phyloP scores from a whole-genome alignment of 1,140 invertebrate species.

The Ruditapes philippinarum region DNA sequence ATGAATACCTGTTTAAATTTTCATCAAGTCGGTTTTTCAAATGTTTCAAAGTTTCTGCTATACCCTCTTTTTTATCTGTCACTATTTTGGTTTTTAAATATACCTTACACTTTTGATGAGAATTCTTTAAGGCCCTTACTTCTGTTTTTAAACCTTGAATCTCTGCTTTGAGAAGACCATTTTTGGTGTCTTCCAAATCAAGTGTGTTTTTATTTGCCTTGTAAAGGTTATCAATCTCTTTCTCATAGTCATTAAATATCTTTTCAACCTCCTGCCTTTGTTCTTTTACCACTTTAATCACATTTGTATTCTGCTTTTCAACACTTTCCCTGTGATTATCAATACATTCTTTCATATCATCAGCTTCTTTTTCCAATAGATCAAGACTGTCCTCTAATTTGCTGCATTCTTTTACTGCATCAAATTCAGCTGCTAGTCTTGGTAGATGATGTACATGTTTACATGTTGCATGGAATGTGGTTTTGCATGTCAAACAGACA shows the following conservation, averaged over 20 bases:
- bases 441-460: background rate
- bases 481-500: background rate
- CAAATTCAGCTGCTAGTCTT: background rate
- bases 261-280: background rate
- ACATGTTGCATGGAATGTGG: background rate
- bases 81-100: background rate
- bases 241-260: background rate
- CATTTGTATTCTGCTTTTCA: background rate
- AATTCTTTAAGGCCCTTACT: background rate
- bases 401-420: background rate
- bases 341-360: background rate
- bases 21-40: background rate
- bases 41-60: background rate
- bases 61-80: background rate
- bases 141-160: background rate
- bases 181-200: background rate
- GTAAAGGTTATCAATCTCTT: too few species aligned
- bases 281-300: background rate
- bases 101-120: background rate
- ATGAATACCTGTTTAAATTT: background rate
- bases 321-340: background rate
- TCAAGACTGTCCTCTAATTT: background rate
- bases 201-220: background rate
- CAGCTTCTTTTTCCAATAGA: background rate
- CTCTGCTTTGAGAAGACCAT: background rate